Conservation (phyloP, 2,888 invertebrate species). For the Drosophila nr. fundita region DNA sequence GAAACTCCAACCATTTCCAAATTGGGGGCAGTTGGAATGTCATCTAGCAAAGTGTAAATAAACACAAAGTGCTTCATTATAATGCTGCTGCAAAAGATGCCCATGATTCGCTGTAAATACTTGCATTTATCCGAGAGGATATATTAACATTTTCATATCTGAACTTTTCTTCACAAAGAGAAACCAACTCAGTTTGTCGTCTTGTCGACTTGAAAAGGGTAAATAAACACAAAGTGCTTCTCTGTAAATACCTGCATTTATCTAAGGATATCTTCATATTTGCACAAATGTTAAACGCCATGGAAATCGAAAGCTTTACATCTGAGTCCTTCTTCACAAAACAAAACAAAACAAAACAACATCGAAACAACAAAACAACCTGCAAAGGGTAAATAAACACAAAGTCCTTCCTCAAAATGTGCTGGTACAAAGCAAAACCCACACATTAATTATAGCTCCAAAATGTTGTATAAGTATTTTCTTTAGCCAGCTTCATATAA, state of each 20-base stretch:
- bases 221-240: not conserved
- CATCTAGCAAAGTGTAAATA: not conserved
- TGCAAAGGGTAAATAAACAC: conserved; percentile 10
- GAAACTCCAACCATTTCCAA: not conserved
- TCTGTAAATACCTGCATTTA: too few relatives aligned
- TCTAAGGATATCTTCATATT: too few relatives aligned
- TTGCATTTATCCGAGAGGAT: not conserved
- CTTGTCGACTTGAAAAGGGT: not conserved
- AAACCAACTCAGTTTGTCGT: not conserved
- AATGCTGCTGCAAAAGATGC: not conserved
- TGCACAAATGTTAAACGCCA: too few relatives aligned
- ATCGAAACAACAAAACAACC: too few relatives aligned
- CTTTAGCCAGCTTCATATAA: not conserved
- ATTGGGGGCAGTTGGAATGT: not conserved
- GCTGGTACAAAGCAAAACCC: not conserved
- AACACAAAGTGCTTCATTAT: not conserved
- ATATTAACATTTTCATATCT: too few relatives aligned
- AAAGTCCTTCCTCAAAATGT: conserved; percentile 1
- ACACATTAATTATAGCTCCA: not conserved
- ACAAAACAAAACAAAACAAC: not conserved
- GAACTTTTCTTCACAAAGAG: not conserved
- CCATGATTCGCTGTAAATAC: not conserved
- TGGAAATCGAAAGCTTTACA: too few relatives aligned
- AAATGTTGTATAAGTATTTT: not conserved
- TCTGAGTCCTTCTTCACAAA: not conserved